Evolutionary conservation across 1,140 invertebrate species (phyloP), one percentile per base, ranked within the genome.

Genomic region (Drosophila yakuba): DNA sequence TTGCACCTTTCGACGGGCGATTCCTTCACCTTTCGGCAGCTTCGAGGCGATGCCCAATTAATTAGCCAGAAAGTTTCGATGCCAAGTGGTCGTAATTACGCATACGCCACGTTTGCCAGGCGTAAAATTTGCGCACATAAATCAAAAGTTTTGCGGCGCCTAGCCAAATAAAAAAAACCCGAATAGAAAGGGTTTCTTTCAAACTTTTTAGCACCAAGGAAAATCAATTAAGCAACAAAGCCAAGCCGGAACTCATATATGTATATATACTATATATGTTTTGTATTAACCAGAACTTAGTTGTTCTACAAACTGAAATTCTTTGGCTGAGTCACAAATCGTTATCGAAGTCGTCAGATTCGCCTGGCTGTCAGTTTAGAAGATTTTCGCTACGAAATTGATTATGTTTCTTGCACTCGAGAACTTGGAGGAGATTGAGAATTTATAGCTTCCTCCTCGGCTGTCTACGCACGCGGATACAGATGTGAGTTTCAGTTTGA

Each of bases 121-220:
- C 64, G 58, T 78, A 43, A 86, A 85, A 85, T 85, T 75, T 63
- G 50, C 61, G 38, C 61, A 82, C 63, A 86, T 86, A 82, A 82
- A 86, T 86, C 78, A 88, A 82, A 88, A 76, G 71, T 62, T 41
- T 48, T 14, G 36, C n/a, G 32, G 50, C 12, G 39, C 71, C 64
- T 51, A 68, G 10, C 12, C 6, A 11, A n/a, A 32, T 11, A 8
- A 39, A 39, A 61, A 14, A 28, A 25, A 14, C 38, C 38, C 11
- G 8, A 14, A 28, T 50, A 28, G 17, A 59, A 68, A 44, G 52
- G 54, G 41, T 56, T 63, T 50, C 38, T 74, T 74, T 15, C 48
- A 63, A 71, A 61, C n/a, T 78, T 78, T 36, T 36, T 1, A 35
- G 38, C 58, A 39, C 15, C 17, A 56, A 20, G 48, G 11, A 64